These are phyloP conservation scores for Enteromius mattozi DNA, from an alignment of 2,797 vertebrate genomes.

Conservation along the genomic window DNA sequence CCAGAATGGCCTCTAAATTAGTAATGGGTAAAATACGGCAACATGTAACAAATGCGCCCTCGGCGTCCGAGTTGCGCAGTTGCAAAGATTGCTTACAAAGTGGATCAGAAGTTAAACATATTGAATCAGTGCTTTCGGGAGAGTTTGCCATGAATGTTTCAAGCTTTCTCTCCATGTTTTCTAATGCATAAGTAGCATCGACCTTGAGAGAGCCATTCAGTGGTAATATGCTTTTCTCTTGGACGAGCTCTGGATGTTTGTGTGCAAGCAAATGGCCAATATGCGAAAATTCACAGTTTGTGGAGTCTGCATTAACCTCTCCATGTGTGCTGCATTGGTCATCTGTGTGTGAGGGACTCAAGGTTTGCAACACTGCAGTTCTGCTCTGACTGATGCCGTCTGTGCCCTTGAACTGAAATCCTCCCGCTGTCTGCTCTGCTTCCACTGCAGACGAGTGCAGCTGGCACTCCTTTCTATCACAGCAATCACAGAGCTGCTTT, in stretches of 20 bases:
- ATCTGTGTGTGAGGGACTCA: slow-evolving; percentile 7
- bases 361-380: slow-evolving; percentile 4
- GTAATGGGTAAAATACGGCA: slow-evolving; percentile 43
- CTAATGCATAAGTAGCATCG: not conserved
- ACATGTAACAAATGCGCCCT: slow-evolving; percentile 29
- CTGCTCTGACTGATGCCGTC: slow-evolving; percentile 1
- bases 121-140: slow-evolving; percentile 3
- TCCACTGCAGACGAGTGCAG: slow-evolving; percentile 28
- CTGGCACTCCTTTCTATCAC: slow-evolving; percentile 26
- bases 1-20: slow-evolving; percentile 57
- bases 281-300: slow-evolving; percentile 29
- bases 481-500: slow-evolving; percentile 16
- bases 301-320: slow-evolving; percentile 6
- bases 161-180: slow-evolving; percentile 21
- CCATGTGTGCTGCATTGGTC: not conserved
- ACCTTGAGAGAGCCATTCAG: slow-evolving; percentile 6
- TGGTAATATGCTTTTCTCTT: slow-evolving; percentile 29
- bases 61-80: not conserved
- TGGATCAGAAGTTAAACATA: slow-evolving; percentile 30
- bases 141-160: not conserved
- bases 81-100: slow-evolving; percentile 24
- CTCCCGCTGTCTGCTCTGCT: slow-evolving; percentile 20
- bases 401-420: slow-evolving; percentile 34
- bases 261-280: slow-evolving; percentile 4
- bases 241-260: slow-evolving; percentile 12